Conservation (phyloP, 2,797 vertebrate genomes). For the Prionace glauca region DNA sequence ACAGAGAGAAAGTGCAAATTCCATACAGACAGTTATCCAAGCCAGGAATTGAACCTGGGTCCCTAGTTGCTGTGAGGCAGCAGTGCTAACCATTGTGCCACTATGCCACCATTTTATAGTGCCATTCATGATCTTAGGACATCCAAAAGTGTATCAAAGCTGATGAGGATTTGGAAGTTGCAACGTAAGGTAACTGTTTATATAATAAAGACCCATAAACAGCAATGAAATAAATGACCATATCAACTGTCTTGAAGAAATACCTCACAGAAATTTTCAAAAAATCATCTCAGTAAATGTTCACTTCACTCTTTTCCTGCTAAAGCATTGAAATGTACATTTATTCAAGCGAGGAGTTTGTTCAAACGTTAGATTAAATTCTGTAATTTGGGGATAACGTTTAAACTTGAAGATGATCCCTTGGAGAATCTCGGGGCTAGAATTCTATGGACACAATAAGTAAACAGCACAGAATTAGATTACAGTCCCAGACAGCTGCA, state of each 20-base stretch:
- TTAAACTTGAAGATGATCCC: background rate
- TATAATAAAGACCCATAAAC: background rate
- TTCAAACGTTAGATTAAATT: background rate
- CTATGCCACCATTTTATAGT: no score
- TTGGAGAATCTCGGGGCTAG: background rate
- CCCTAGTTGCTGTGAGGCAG: no score
- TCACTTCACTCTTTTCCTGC: background rate
- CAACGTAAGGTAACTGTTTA: background rate
- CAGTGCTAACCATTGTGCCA: no score
- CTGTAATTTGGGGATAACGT: background rate
- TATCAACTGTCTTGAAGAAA: background rate
- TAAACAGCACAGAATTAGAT: slow-evolving; percentile 30
- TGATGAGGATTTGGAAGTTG: background rate
- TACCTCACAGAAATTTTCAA: background rate
- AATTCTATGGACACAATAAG: background rate
- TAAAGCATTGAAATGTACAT: no score
- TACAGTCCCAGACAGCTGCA: slow-evolving; percentile 27
- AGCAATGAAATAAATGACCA: background rate
- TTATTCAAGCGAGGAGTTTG: background rate
- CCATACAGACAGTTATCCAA: no score
- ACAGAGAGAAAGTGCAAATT: no score
- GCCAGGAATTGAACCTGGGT: no score
- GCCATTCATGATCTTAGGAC: background rate
- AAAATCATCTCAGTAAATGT: background rate
- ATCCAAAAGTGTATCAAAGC: background rate